phyloP scores from a whole-genome alignment of 2,113 vertebrate genomes.

The Paraplagusia blochii region DNA sequence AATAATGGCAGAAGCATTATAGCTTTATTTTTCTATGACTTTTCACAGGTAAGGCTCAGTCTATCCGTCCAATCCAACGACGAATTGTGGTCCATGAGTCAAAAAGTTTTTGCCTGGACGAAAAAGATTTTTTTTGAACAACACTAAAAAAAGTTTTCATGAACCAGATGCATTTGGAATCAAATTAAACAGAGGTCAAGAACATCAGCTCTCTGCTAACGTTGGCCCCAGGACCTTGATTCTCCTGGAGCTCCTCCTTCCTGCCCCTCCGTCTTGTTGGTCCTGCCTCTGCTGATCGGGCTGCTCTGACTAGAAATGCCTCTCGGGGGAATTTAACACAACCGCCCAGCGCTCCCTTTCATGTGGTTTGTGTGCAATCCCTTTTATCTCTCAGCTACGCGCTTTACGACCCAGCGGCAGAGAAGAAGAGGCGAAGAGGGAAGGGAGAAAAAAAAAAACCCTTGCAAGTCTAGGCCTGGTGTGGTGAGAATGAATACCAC shows the following conservation, averaged over 20 bases:
- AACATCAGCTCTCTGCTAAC: constrained; percentile 4
- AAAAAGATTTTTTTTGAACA: not conserved
- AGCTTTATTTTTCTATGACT: no score
- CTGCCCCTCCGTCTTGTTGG: constrained; percentile 64
- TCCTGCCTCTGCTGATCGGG: constrained; percentile 58
- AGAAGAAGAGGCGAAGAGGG: constrained; percentile 43
- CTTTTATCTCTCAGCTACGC: constrained; percentile 71
- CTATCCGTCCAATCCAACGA: no score
- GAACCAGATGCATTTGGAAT: no score
- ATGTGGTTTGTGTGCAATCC: constrained; percentile 70
- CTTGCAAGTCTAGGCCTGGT: constrained; percentile 71
- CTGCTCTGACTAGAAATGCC: constrained; percentile 69
- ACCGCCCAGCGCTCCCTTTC: constrained; percentile 68
- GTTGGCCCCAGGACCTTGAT: constrained; percentile 22
- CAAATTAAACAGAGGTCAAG: constrained; percentile 30
- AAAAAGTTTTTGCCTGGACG: no score
- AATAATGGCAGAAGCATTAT: no score
- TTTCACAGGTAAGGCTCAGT: no score
- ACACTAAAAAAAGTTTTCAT: not conserved
- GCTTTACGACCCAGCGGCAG: constrained; percentile 61
- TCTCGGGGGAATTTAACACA: constrained; percentile 71
- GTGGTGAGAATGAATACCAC: constrained; percentile 60
- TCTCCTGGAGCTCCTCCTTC: constrained; percentile 51
- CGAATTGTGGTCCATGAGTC: no score
- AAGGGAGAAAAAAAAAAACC: constrained; percentile 5